Conservation (phyloP, 2,888 invertebrate species). For the Stenodema calcarata region DNA sequence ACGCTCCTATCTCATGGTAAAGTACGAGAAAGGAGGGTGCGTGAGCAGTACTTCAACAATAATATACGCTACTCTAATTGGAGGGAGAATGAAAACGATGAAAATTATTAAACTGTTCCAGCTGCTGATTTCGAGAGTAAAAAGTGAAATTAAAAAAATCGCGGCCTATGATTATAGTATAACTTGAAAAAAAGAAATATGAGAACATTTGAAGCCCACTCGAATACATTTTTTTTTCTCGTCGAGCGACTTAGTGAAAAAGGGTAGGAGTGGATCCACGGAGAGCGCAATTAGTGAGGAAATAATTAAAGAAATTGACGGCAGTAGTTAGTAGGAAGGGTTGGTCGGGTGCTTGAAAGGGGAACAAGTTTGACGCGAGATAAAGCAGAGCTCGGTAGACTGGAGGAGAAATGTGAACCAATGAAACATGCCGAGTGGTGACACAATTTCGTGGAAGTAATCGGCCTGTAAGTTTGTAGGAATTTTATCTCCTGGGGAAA, state of each 20-base stretch:
- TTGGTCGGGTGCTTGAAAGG: neutral
- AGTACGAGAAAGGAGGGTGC: neutral
- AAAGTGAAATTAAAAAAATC: neutral
- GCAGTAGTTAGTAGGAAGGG: slow-evolving; percentile 6
- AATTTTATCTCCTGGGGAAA: too few species aligned
- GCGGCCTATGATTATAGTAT: neutral
- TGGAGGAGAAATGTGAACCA: neutral
- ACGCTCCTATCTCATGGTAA: neutral
- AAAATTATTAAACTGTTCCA: slow-evolving; percentile 32
- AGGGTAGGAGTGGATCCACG: neutral
- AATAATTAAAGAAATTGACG: slow-evolving; percentile 7
- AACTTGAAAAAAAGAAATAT: neutral
- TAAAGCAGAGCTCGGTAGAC: neutral
- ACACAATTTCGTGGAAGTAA: too few species aligned
- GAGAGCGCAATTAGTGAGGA: slow-evolving; percentile 2
- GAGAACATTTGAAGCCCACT: neutral
- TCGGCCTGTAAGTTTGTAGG: too few species aligned
- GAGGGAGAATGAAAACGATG: slow-evolving; percentile 1
- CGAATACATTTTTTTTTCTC: neutral
- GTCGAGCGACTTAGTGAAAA: neutral
- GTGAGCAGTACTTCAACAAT: neutral
- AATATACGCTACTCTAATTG: slow-evolving; percentile 13
- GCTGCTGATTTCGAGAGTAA: neutral
- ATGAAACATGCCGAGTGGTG: too few species aligned
- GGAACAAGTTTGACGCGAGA: neutral